Percentiles rank a stretch among this genome's conserved stretches.
Evolutionary conservation across 2,113 vertebrate species (phyloP).

Genomic region (Glareola pratincola): DNA sequence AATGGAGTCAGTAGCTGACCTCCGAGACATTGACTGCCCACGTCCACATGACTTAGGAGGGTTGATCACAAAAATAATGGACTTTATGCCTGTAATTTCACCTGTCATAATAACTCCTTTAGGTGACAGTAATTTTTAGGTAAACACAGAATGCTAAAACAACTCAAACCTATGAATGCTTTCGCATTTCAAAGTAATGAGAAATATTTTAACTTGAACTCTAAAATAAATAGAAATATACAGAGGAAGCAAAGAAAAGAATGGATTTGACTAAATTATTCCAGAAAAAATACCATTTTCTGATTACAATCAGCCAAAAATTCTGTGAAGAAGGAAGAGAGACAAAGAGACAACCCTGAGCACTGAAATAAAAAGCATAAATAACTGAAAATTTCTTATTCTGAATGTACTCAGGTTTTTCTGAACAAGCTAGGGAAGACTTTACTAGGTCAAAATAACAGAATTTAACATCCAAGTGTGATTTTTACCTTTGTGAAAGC

Average conservation of each 20-base stretch:
- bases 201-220: background rate
- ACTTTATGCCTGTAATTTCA: background rate
- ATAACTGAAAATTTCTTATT: background rate
- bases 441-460: background rate
- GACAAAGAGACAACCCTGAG: background rate
- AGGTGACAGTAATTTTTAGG: background rate
- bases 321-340: background rate
- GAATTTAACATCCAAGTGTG: background rate
- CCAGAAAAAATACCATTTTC: background rate
- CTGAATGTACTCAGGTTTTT: background rate
- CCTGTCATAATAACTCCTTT: background rate
- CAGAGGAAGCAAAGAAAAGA: background rate
- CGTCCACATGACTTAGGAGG: fast-evolving
- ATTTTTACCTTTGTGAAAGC: background rate
- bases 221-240: background rate
- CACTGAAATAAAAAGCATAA: background rate
- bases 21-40: background rate
- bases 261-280: background rate
- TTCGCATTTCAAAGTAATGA: background rate
- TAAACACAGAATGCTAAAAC: background rate
- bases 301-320: background rate
- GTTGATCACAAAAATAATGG: background rate
- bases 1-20: background rate
- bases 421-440: background rate
- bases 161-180: background rate